Evolutionary conservation across 2,113 vertebrate genomes (phyloP).

Genomic region (Arvicanthis niloticus): DNA sequence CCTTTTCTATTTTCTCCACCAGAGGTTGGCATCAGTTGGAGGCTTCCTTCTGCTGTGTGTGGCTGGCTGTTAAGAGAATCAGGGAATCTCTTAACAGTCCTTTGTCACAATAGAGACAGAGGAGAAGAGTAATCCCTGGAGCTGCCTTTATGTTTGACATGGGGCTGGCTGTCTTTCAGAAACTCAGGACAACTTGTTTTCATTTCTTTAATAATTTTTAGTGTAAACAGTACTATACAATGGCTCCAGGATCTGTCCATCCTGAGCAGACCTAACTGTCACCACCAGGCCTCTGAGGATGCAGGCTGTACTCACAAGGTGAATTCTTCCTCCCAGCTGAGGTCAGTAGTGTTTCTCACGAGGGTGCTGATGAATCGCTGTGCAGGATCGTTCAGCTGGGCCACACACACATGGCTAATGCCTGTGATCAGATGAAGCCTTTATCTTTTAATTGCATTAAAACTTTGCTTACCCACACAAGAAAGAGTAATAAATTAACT

Average conservation of each 20-base stretch:
- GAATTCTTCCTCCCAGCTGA: conserved; percentile 95
- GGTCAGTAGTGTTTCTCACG: conserved; percentile 85
- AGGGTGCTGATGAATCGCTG: conserved; percentile 92
- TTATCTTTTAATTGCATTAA: background rate
- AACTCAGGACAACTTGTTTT: background rate
- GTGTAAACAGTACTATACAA: too few relatives aligned
- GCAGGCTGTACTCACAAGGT: conserved; percentile 91
- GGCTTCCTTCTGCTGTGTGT: background rate
- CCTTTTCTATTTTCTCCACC: background rate
- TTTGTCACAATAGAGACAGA: too few relatives aligned
- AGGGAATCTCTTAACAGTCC: accelerated
- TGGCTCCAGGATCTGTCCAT: accelerated
- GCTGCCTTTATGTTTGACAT: background rate
- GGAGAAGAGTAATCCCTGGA: accelerated
- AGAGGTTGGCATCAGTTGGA: background rate
- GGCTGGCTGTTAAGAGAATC: accelerated
- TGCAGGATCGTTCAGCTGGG: conserved; percentile 92
- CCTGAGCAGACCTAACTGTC: background rate
- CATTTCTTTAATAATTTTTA: background rate
- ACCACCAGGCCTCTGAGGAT: background rate
- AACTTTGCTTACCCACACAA: background rate
- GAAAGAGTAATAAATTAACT: background rate
- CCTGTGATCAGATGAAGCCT: conserved; percentile 83
- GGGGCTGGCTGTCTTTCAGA: background rate
- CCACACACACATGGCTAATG: conserved; percentile 87